These are phyloP conservation scores for Asbolus verrucosus DNA, from an alignment of 1,140 invertebrate species.

Conservation along the genomic window DNA sequence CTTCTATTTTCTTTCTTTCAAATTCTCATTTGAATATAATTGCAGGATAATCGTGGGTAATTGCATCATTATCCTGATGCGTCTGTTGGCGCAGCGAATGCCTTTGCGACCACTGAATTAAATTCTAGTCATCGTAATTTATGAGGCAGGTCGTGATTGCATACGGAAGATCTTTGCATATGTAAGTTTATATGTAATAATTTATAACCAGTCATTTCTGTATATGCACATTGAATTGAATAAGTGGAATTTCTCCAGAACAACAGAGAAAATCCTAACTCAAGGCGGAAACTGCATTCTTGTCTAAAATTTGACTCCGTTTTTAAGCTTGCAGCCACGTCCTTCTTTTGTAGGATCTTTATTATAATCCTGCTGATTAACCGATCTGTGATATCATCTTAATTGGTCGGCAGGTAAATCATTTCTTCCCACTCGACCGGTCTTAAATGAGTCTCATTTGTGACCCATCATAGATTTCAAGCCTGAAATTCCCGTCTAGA, in stretches of 20 bases:
- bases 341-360: constrained; percentile 17
- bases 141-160: constrained; percentile 11
- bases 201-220: background rate
- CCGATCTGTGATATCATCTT: constrained; percentile 33
- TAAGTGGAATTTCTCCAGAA: too few species aligned
- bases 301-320: too few species aligned
- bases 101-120: constrained; percentile 9
- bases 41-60: background rate
- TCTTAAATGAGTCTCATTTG: constrained; percentile 16
- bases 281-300: too few species aligned
- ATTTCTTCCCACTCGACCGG: constrained; percentile 33
- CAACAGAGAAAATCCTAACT: constrained; percentile 1
- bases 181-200: constrained; percentile 18
- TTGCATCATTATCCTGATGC: constrained; percentile 34
- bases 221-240: background rate
- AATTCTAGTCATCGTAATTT: constrained; percentile 24
- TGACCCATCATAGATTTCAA: background rate
- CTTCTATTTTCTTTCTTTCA: background rate
- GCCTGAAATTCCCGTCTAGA: background rate
- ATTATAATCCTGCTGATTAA: constrained; percentile 35
- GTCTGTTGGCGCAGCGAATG: constrained; percentile 26
- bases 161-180: constrained; percentile 30
- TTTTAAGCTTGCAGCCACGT: too few species aligned
- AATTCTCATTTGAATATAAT: background rate
- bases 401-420: constrained; percentile 32